These are phyloP conservation scores for Atrichornis clamosus DNA, from an alignment of 2,113 vertebrate species.

Conservation along the genomic window DNA sequence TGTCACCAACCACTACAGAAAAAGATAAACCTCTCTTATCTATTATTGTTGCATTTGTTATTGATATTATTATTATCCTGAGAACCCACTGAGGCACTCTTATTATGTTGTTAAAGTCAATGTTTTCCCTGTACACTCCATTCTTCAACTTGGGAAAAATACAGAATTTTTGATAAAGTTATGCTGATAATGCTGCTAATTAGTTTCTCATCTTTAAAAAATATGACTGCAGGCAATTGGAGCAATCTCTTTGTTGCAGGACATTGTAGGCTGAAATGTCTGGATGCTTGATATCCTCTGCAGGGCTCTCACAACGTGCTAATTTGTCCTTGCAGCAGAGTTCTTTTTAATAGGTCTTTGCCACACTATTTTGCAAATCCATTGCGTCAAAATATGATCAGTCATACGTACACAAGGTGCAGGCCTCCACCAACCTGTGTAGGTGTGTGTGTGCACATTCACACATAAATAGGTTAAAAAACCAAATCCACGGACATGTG, in stretches of 20 bases:
- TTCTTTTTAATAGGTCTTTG: background rate
- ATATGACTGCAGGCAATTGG: background rate
- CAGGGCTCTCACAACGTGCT: constrained; percentile 31
- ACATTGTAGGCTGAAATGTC: background rate
- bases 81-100: background rate
- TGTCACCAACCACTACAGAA: background rate
- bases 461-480: background rate
- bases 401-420: background rate
- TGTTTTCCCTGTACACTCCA: background rate
- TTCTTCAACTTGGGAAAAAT: background rate
- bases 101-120: constrained; percentile 31
- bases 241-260: constrained; percentile 14
- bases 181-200: constrained; percentile 46
- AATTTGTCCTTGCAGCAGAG: constrained; percentile 40
- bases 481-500: background rate
- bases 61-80: background rate
- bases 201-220: constrained; percentile 48
- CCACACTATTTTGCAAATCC: background rate
- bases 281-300: constrained; percentile 25
- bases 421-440: background rate
- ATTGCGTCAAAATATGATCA: background rate
- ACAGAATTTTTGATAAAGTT: constrained; percentile 27
- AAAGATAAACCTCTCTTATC: background rate
- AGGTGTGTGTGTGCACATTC: background rate
- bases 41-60: background rate